Evolutionary conservation across 2,113 vertebrate species (phyloP).

Genomic region (Terrapene triunguis): DNA sequence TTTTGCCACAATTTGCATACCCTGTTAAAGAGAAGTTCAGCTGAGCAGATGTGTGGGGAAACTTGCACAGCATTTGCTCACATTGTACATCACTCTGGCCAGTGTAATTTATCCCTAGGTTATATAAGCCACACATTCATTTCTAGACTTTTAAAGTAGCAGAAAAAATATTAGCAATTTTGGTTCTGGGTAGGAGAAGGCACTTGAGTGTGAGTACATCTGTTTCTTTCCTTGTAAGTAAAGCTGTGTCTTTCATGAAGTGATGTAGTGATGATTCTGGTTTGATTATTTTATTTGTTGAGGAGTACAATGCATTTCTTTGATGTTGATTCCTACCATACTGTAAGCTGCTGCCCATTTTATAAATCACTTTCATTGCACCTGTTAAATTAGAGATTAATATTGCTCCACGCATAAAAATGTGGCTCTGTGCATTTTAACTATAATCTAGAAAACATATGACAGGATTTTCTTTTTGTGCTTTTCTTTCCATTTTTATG

Average conservation of each 20-base stretch:
- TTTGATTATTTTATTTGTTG: neutral
- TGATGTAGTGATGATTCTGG: fast-evolving
- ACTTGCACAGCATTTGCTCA: fast-evolving
- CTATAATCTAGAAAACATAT: neutral
- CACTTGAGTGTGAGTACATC: neutral
- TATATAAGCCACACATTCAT: neutral
- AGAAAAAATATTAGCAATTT: neutral
- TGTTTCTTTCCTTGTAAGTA: neutral
- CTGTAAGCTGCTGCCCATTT: neutral
- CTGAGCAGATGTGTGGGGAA: neutral
- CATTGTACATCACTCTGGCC: neutral
- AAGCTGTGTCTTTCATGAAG: neutral
- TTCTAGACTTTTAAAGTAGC: neutral
- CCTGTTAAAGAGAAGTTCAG: neutral
- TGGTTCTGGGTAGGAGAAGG: neutral
- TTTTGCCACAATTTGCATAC: neutral
- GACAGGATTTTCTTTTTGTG: neutral
- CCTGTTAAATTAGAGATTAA: neutral
- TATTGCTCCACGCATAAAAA: neutral
- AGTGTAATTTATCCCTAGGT: neutral
- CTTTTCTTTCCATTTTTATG: neutral
- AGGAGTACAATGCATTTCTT: neutral
- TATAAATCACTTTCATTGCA: neutral
- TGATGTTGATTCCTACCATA: neutral
- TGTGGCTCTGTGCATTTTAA: neutral